Conservation (phyloP, 2,113 vertebrate genomes). For the Indicator indicator region DNA sequence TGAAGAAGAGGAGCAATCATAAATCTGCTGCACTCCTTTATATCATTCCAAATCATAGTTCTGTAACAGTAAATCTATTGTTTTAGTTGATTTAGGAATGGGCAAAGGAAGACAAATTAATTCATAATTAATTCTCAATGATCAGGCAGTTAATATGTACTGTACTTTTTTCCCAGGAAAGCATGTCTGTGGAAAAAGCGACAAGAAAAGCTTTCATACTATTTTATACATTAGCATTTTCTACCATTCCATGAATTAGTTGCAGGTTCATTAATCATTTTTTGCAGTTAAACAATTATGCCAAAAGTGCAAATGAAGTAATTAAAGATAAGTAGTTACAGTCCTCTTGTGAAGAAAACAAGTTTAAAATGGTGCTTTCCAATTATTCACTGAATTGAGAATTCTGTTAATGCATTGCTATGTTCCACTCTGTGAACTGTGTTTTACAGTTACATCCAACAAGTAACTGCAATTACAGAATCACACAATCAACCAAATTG, state of each 20-base stretch:
- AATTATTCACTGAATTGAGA: constrained; percentile 34
- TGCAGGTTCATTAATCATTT: constrained; percentile 71
- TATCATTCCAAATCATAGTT: not conserved
- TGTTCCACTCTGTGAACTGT: not conserved
- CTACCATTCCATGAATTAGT: constrained; percentile 38
- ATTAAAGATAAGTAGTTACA: constrained; percentile 68
- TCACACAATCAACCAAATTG: no score
- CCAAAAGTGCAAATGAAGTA: constrained; percentile 67
- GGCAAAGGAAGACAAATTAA: constrained; percentile 35
- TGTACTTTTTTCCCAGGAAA: constrained; percentile 47
- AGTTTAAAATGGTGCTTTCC: constrained; percentile 39
- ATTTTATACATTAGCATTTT: constrained; percentile 50
- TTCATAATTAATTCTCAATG: constrained; percentile 31
- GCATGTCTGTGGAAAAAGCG: not conserved
- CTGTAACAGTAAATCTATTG: not conserved
- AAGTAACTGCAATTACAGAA: no score
- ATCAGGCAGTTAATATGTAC: constrained; percentile 53
- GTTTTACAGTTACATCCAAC: not conserved
- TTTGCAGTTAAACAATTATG: constrained; percentile 68
- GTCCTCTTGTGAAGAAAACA: constrained; percentile 60
- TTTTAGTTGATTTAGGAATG: constrained; percentile 7
- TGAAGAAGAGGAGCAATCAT: not conserved
- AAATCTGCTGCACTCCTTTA: not conserved
- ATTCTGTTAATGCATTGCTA: not conserved
- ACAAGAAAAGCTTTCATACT: constrained; percentile 19